Conservation (phyloP, 2,113 vertebrate species). For the Delphinapterus leucas region DNA sequence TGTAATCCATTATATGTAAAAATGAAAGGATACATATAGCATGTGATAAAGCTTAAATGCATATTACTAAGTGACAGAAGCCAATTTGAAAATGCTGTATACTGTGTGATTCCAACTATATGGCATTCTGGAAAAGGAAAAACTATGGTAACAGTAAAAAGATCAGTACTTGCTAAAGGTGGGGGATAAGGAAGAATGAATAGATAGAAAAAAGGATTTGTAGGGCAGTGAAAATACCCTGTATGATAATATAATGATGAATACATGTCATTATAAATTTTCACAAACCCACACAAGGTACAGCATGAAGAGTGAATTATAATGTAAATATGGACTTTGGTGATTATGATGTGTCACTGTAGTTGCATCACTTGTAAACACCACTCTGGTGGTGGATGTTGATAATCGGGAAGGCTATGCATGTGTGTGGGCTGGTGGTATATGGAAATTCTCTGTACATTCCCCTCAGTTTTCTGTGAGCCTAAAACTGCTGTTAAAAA, state of each 20-base stretch:
- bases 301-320: neutral
- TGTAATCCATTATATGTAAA: neutral
- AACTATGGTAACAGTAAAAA: neutral
- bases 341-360: neutral
- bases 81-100: neutral
- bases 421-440: neutral
- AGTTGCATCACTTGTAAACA: neutral
- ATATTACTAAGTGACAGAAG: neutral
- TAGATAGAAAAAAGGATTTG: neutral
- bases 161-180: neutral
- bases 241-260: neutral
- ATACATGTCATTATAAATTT: neutral
- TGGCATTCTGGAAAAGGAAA: neutral
- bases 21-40: neutral
- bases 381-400: neutral
- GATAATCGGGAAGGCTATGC: neutral
- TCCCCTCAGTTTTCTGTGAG: neutral
- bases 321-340: neutral
- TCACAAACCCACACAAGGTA: neutral
- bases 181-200: neutral
- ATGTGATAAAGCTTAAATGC: neutral
- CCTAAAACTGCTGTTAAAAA: neutral
- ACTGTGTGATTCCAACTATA: neutral
- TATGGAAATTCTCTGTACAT: neutral
- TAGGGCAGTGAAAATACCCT: neutral